Base-by-base conservation (phyloP, 1,140 invertebrate genomes). In the Drosophila hydei region DNA sequence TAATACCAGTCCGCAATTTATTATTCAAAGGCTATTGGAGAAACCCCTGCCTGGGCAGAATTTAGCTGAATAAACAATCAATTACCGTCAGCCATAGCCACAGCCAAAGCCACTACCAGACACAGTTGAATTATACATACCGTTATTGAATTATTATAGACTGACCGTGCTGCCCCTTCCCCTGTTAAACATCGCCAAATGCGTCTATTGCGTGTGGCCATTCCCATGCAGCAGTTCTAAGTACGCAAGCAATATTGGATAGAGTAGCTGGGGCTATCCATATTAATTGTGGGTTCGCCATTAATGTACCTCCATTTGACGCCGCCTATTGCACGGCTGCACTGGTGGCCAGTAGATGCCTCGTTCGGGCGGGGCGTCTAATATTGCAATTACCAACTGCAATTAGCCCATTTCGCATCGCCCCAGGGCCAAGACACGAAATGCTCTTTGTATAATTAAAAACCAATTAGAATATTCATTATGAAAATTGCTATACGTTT, bases 381-480 rank as follows among this genome's bases (percentile, higher is more conserved):
- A 88, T 87, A 83, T 79, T 79, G 78, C 72, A 87, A 88, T 87
- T 87, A 87, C 72, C 80, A 58, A 58, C 45, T 51, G 84, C 75
- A 89, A 88, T 88, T 88, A 89, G 72, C 77, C 84, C 81, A 83
- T 89, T 88, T 60, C 45, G 36, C 51, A 71, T 59, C 61, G 60
- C 21, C 16, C 25, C 9, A 19, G 14, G 19, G 62, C 56, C 67
- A 60, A 58, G 69, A 55, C 62, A 68, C 65, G 50, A 62, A 76
- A 55, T 61, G 47, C 30, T 60, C 63, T 63, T 68, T 47, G 58
- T 79, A 77, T 78, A 88, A 85, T 85, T 85, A 85, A 85, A 85
- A 87, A 61, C 77, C 77, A 88, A 81, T 85, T 85, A 77, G 65
- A 88, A 85, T 81, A 87, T 85, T 87, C 76, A 87, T 78, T 71